Evolutionary conservation across 1,140 invertebrate species (phyloP), one percentile per base, ranked within the genome.

Genomic region (Meloidogyne chitwoodi): DNA sequence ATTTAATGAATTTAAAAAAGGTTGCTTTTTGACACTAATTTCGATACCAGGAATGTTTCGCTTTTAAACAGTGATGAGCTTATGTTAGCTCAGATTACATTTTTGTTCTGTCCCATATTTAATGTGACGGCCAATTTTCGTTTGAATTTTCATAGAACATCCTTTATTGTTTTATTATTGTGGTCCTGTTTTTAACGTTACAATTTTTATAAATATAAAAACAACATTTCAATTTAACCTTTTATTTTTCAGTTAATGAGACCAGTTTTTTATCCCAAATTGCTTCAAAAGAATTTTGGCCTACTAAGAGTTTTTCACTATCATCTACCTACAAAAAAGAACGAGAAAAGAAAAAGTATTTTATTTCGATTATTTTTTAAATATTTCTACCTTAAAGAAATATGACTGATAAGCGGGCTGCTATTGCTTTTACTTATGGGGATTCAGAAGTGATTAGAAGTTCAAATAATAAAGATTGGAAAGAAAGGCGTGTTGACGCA

Each of bases 391-490:
- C n/a, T 75, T 26, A 71, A 65, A 83, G 82, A 38, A 83, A 83
- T 75, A 61, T 75, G 26, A 74, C 78, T 0, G 77, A 83, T 10
- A 80, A 80, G 26, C 77, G 81, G 22, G 84, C 83, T 4, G 79
- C 80, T n/a, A 87, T 85, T 76, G 84, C 79, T 14, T 87, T 85
- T 48, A 77, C 77, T 19, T 85, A 85, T 69, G 83, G 72, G 19
- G 79, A 84, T 64, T 80, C 80, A 0, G 78, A 77, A 29, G 56
- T 68, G 5, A 68, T 83, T 5, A 70, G 22, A 67, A 77, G 74
- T 24, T 64, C 71, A 22, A 56, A 65, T 26, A 34, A 14, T 34
- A 22, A 19, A 26, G 26, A 56, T 27, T 19, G 61, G 27, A 41
- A 31, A 26, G 44, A 44, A 19, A 26, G 34, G 38, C 24, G n/a